phyloP scores from a whole-genome alignment of 2,113 vertebrate species.

The Lathamus discolor region DNA sequence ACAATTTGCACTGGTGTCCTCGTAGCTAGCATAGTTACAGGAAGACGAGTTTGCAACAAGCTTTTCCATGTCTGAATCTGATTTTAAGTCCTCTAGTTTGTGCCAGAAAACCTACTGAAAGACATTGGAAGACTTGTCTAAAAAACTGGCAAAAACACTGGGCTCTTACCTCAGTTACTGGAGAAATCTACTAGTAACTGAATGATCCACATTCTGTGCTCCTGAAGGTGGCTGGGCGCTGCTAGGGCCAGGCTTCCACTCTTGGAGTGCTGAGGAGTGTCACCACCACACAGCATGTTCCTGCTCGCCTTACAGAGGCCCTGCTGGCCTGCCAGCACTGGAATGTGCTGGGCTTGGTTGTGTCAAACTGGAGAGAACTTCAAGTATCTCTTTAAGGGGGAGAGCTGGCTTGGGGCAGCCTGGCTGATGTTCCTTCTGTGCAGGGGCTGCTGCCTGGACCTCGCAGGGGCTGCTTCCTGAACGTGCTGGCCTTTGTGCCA shows the following conservation, averaged over 20 bases:
- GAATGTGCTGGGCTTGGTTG: rapidly evolving
- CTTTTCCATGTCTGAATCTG: neutral
- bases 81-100: neutral
- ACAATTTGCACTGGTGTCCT: neutral
- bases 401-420: neutral
- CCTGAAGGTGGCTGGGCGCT: neutral
- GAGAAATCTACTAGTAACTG: neutral
- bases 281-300: rapidly evolving
- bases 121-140: neutral
- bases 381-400: neutral
- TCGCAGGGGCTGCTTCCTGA: neutral
- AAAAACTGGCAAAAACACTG: neutral
- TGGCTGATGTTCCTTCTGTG: neutral
- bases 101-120: neutral
- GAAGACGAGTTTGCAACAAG: neutral
- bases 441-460: neutral
- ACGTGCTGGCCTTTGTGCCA: neutral
- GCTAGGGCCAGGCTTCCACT: neutral
- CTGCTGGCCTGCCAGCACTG: neutral
- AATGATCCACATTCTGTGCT: neutral
- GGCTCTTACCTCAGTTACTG: neutral
- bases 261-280: rapidly evolving
- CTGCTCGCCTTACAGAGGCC: rapidly evolving
- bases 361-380: neutral
- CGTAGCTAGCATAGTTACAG: neutral